Evolutionary conservation across 2,888 invertebrate species (phyloP).

Genomic region (Calameuta pallipes): DNA sequence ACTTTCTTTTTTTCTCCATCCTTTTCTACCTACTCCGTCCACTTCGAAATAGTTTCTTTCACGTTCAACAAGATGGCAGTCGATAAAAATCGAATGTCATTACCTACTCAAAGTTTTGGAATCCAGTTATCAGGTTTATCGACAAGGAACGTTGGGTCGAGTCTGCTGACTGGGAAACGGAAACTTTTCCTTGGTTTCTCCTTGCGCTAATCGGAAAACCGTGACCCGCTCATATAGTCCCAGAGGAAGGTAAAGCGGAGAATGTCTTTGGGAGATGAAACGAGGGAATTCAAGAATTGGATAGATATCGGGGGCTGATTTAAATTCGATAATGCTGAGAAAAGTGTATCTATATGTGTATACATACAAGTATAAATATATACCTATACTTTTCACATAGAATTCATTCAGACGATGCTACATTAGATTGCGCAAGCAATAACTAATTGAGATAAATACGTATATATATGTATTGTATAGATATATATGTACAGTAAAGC

Average conservation of each 20-base stretch:
- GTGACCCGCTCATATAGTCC: neutral
- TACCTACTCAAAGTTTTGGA: neutral
- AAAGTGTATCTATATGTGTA: no score
- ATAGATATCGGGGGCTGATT: no score
- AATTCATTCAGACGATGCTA: no score
- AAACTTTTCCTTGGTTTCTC: neutral
- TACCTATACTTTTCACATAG: no score
- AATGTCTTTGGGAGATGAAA: neutral
- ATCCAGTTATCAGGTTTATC: neutral
- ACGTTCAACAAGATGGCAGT: neutral
- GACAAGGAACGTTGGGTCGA: neutral
- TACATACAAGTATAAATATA: no score
- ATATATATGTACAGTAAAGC: no score
- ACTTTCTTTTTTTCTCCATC: neutral
- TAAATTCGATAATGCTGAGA: no score
- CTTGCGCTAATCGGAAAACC: neutral
- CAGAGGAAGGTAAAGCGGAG: neutral
- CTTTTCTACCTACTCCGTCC: no score
- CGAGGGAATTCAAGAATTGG: neutral
- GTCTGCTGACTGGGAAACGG: neutral
- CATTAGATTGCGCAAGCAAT: no score
- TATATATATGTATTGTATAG: no score
- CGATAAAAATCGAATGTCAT: conserved; percentile 4
- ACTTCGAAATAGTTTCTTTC: neutral
- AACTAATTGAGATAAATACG: no score